Base-by-base conservation (phyloP, 2,797 vertebrate species). In the Kryptolebias ocellatus region DNA sequence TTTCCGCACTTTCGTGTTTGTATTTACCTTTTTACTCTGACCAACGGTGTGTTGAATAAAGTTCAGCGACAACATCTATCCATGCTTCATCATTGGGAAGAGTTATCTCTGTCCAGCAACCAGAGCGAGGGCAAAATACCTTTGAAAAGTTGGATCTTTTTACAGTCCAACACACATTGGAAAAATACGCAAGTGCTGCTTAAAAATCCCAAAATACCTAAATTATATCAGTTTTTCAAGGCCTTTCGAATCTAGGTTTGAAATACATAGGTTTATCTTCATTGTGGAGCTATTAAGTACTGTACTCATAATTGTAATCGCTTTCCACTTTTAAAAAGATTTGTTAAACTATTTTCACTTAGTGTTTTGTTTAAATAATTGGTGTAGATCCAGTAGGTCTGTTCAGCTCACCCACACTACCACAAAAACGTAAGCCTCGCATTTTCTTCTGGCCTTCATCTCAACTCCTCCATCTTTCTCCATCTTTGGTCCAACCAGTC, bases 401-500 rank as follows among this genome's bases (percentile, higher is more conserved):
- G 45, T 54, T 37, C 53, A 56, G 20, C 52, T 53, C 6, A 1
- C 45, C 51, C 18, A 56, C 0, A 0, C n/a, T 46, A 49, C 0
- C 46, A 29, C 31, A 24, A 69, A 31, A 51, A 70, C n/a, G 64
- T 2, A 49, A 69, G 58, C 58, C 53, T 78, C 12, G 64, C 31
- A 31, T 67, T 72, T 50, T 58, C 14, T 53, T 17, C 18, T 31
- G 3, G 12, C 52, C 58, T 56, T 67, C 27, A 51, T 54, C 61
- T 58, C 18, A 56, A 73, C 50, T 24, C 44, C 17, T 12, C 51
- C 34, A 47, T 75, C 47, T 42, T 60, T 55, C 60, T 29, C 17
- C 27, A 29, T 69, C 54, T 78, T 68, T 78, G 64, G 46, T 78
- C 72, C 61, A 39, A 67, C 68, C 79, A 75, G 58, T 68, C 63